Evolutionary conservation across 2,797 vertebrate genomes (phyloP), one percentile per base, ranked within the genome.

Genomic region (Perodicticus potto): DNA sequence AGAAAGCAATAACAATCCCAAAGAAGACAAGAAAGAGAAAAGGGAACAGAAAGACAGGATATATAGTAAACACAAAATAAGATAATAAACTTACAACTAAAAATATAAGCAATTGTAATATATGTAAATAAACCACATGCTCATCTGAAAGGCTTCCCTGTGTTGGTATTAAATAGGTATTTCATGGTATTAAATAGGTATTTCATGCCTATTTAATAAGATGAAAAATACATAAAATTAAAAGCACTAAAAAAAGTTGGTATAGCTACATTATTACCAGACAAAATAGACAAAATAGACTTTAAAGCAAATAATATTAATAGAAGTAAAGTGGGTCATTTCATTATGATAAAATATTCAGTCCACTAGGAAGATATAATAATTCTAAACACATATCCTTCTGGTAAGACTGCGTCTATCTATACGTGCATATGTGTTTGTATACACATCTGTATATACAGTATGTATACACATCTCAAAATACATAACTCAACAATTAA

Each of bases 1-100:
- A 7, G n/a, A 43, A 12, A 53, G 23, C 20, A 25, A 53, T n/a
- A 88, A 37, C 70, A 86, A 82, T 84, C 11, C 23, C 45, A 27
- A 93, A 72, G 40, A 57, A 32, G 25, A 25, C 20, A 78, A 78
- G 29, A 57, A 72, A 77, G 45, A 82, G 76, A 55, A 88, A 88
- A 89, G 34, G 25, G 40, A 80, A 89, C 0, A n/a, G 32, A 80
- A 89, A 93, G 16, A 8, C 27, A 5, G 22, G 12, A 19, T 76
- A n/a, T 55, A 32, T 37, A 77, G 76, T 76, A 91, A 61, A 85
- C 22, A 81, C n/a, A 72, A 88, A 92, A 43, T 23, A 82, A 82
- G 87, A 76, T 3, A 49, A 14, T 23, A 63, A 19, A 70, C 65
- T 87, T 87, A 82, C 57, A 59, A 74, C 45, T 5, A 25, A 91